Conservation (phyloP, 2,797 vertebrate species). For the Rhinella marina region DNA sequence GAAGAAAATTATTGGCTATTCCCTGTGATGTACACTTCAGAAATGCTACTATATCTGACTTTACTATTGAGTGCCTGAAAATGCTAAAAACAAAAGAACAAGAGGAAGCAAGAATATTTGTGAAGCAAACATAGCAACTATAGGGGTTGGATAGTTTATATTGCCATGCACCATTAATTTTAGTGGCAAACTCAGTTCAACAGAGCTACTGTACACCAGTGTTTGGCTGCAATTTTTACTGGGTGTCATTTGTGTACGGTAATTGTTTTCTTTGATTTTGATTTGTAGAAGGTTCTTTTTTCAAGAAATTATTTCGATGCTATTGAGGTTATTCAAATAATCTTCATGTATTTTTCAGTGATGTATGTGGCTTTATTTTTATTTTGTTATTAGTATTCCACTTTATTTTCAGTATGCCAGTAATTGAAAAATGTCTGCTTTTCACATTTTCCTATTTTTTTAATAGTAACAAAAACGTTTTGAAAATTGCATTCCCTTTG, state of each 20-base stretch:
- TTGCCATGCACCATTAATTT: conserved; percentile 38
- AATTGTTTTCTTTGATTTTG: conserved; percentile 21
- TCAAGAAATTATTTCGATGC: no score
- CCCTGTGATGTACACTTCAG: conserved; percentile 18
- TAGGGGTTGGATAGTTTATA: conserved; percentile 32
- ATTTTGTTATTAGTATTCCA: no score
- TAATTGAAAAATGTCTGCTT: no score
- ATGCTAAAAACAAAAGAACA: conserved; percentile 17
- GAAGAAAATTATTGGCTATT: conserved; percentile 47
- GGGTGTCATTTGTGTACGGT: not conserved
- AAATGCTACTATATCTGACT: conserved; percentile 40
- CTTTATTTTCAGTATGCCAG: no score
- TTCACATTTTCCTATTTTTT: no score
- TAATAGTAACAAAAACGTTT: no score
- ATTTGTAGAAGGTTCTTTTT: conserved; percentile 20
- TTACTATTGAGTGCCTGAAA: conserved; percentile 39
- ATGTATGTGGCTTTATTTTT: no score
- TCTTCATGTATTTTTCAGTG: no score
- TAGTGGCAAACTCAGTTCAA: conserved; percentile 35
- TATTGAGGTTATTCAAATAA: no score
- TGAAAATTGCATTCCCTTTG: no score
- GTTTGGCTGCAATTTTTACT: conserved; percentile 31
- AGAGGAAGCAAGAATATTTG: conserved; percentile 6
- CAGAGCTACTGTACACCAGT: not conserved
- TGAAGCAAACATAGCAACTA: not conserved